A percentile compares a stretch with the other conserved stretches of the same genome.
Evolutionary conservation across 1,140 invertebrate genomes (phyloP).

Genomic region (Solen grandis): DNA sequence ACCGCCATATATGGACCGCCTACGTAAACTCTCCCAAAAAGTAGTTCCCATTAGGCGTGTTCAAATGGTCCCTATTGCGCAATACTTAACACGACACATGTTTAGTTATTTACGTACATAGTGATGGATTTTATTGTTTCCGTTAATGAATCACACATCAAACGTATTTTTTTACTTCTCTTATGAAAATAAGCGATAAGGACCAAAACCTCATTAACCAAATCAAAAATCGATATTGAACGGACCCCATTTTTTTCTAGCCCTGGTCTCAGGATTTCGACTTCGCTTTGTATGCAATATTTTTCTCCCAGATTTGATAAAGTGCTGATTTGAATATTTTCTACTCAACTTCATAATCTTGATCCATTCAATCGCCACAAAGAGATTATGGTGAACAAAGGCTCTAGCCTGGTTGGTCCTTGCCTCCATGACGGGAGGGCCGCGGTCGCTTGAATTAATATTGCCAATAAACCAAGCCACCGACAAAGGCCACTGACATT

Average conservation of each 20-base stretch:
- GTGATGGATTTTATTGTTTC: too few species aligned
- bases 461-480: constrained; percentile 46
- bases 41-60: constrained; percentile 13
- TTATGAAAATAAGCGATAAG: too few species aligned
- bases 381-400: constrained; percentile 41
- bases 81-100: too few species aligned
- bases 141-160: too few species aligned
- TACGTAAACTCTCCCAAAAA: background rate
- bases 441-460: constrained; percentile 28
- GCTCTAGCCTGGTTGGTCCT: background rate
- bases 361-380: constrained; percentile 28
- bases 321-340: constrained; percentile 51
- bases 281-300: too few species aligned
- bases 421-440: constrained; percentile 4
- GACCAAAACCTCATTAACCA: too few species aligned
- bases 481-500: constrained; percentile 44
- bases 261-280: too few species aligned
- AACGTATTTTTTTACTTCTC: too few species aligned
- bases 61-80: background rate
- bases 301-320: too few species aligned
- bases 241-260: too few species aligned
- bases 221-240: too few species aligned
- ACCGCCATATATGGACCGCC: constrained; percentile 36
- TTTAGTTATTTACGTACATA: too few species aligned
- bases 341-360: constrained; percentile 51